Evolutionary conservation across 2,113 vertebrate genomes (phyloP).

Genomic region (Falcunculus frontatus): DNA sequence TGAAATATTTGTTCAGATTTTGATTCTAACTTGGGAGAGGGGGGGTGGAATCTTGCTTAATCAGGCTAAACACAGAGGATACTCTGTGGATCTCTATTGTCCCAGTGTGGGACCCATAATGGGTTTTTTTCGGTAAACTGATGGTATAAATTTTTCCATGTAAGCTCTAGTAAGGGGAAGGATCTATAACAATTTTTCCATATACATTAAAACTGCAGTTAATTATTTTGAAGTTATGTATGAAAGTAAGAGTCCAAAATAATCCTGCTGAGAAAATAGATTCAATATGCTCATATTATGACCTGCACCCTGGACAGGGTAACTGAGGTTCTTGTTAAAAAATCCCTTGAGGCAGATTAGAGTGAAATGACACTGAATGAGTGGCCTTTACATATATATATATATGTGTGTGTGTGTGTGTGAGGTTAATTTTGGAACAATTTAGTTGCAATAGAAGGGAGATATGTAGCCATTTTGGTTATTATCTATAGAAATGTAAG

Average conservation of each 20-base stretch:
- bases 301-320: neutral
- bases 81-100: neutral
- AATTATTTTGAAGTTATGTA: neutral
- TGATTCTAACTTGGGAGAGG: fast-evolving
- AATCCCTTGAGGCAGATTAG: neutral
- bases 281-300: neutral
- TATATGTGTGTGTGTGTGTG: too few relatives aligned
- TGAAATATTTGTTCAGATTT: neutral
- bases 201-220: neutral
- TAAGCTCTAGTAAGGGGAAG: neutral
- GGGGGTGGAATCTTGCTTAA: fast-evolving
- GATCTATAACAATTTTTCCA: neutral
- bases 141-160: neutral
- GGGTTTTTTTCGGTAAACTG: neutral
- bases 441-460: neutral
- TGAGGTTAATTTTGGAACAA: neutral
- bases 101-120: neutral
- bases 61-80: neutral
- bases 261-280: neutral
- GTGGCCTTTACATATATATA: neutral
- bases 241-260: neutral
- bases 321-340: neutral
- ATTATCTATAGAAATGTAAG: neutral
- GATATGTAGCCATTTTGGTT: neutral
- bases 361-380: neutral